Conservation (phyloP, 2,797 vertebrate genomes). For the Lepus townsendii region DNA sequence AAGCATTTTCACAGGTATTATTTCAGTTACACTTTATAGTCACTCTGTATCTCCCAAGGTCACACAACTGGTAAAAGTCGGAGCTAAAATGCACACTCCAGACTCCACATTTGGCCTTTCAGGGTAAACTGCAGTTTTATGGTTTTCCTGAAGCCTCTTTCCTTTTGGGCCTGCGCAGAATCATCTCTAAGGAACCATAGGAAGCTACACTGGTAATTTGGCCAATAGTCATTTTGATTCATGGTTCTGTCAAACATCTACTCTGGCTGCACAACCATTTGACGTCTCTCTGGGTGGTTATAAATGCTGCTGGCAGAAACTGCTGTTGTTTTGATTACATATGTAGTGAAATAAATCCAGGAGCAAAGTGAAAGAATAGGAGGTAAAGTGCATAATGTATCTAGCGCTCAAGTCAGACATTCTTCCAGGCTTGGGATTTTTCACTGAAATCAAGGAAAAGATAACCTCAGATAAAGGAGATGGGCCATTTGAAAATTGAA, state of each 20-base stretch:
- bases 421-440: neutral
- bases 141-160: neutral
- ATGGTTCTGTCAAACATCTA: constrained; percentile 23
- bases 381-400: neutral
- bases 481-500: neutral
- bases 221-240: neutral
- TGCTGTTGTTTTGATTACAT: neutral
- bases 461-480: neutral
- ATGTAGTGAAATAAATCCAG: neutral
- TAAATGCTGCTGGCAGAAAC: neutral
- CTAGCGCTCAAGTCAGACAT: neutral
- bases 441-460: constrained; percentile 16
- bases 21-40: neutral
- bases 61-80: neutral
- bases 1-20: neutral
- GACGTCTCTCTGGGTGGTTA: constrained; percentile 28
- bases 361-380: neutral
- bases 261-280: constrained; percentile 7
- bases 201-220: neutral
- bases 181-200: neutral
- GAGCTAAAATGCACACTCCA: neutral
- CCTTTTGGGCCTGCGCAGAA: neutral
- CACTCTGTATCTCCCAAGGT: neutral
- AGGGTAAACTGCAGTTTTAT: neutral
- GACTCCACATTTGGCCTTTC: neutral